Evolutionary conservation across 2,113 vertebrate species (phyloP).

Genomic region (Brevimyrus niger): DNA sequence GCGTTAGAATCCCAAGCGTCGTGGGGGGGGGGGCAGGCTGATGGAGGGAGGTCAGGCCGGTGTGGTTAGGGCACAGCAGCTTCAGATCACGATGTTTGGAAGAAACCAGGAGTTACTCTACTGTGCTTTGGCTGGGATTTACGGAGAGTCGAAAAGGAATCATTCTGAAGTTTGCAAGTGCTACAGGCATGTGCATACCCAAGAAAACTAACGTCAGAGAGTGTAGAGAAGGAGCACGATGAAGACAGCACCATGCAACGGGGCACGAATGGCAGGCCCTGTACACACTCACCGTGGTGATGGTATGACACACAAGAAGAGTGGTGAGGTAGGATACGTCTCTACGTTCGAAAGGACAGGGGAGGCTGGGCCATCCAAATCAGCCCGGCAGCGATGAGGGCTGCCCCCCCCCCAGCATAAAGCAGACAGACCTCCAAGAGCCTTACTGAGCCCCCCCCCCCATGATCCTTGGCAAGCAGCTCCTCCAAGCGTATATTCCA

Average conservation of each 20-base stretch:
- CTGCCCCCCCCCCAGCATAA: neutral
- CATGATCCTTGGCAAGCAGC: neutral
- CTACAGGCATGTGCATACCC: neutral
- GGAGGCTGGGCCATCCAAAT: neutral
- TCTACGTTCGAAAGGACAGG: neutral
- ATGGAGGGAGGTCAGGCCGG: too few relatives aligned
- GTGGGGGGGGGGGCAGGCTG: neutral
- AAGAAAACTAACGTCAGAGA: neutral
- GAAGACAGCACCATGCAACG: neutral
- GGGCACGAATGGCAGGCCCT: neutral
- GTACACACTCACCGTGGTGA: neutral
- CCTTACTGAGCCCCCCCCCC: neutral
- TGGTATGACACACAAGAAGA: neutral
- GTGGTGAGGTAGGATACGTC: neutral
- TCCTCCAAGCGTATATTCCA: neutral
- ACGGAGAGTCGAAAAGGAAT: neutral
- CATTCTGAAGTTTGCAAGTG: neutral
- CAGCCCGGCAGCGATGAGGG: too few relatives aligned
- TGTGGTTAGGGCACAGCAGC: neutral
- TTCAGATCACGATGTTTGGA: neutral
- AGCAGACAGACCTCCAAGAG: neutral
- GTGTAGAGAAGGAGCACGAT: neutral
- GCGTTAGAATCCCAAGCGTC: neutral
- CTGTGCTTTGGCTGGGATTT: neutral
- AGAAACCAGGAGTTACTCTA: neutral